Conservation (phyloP, 2,888 invertebrate species). For the Glyphotaelius pellucidus region DNA sequence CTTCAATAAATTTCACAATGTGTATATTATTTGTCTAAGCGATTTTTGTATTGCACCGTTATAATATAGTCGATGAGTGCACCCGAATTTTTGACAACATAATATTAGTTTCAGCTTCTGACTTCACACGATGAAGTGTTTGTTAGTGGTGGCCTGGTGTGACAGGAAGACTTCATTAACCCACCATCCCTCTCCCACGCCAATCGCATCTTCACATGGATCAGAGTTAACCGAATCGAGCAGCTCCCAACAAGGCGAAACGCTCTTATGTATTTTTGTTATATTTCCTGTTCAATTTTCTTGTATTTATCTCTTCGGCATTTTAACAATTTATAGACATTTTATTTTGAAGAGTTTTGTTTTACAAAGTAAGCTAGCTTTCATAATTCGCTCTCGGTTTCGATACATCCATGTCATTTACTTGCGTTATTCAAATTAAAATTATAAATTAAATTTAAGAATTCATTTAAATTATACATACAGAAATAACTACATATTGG, state of each 20-base stretch:
- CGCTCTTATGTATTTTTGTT: background rate
- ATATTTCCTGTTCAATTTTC: background rate
- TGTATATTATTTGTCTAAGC: background rate
- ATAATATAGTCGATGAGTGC: background rate
- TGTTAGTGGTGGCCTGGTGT: background rate
- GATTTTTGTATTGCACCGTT: background rate
- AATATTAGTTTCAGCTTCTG: background rate
- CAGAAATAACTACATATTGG: no score
- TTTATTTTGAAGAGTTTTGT: no score
- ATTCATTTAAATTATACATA: no score
- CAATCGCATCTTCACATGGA: background rate
- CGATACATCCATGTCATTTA: no score
- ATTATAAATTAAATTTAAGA: no score
- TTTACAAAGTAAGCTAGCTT: no score
- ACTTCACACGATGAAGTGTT: background rate
- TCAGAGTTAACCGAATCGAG: background rate
- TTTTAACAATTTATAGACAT: no score
- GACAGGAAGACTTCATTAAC: conserved; percentile 9
- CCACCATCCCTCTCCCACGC: conserved; percentile 17
- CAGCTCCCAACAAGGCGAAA: background rate
- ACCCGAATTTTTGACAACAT: background rate
- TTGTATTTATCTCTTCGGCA: no score
- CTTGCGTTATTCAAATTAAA: no score
- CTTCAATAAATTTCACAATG: no score
- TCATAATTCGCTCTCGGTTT: no score